phyloP scores from a whole-genome alignment of 2,113 vertebrate species.

The Salvelinus alpinus region DNA sequence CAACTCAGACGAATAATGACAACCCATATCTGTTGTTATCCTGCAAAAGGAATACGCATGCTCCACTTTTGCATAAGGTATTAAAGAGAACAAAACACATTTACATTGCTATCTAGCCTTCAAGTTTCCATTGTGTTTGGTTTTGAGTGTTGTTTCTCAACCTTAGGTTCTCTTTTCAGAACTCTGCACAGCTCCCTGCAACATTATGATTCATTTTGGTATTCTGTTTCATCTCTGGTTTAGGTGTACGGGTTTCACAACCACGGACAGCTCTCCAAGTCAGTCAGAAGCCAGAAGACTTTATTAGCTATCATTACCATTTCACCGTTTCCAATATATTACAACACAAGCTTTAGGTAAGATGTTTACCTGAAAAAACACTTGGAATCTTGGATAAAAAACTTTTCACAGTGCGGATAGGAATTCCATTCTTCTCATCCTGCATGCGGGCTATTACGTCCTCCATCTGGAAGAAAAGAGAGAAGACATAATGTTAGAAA shows the following conservation, averaged over 20 bases:
- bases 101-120: too few species aligned
- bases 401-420: constrained; percentile 97
- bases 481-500: neutral
- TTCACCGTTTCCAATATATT: neutral
- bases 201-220: neutral
- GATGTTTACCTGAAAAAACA: constrained; percentile 95
- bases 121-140: neutral
- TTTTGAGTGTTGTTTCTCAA: neutral
- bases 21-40: neutral
- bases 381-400: constrained; percentile 98
- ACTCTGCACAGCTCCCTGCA: neutral
- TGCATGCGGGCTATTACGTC: constrained; percentile 97
- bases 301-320: neutral
- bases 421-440: constrained; percentile 96
- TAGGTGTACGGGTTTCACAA: neutral
- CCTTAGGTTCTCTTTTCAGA: neutral
- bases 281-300: too few species aligned
- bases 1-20: too few species aligned
- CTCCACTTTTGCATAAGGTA: neutral
- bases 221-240: neutral
- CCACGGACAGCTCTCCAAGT: neutral
- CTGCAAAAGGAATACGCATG: neutral
- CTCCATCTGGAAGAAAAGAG: constrained; percentile 83
- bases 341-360: neutral
- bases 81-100: neutral